These are phyloP conservation scores for Anastatus disparis DNA, from an alignment of 1,140 invertebrate genomes.

Conservation along the genomic window DNA sequence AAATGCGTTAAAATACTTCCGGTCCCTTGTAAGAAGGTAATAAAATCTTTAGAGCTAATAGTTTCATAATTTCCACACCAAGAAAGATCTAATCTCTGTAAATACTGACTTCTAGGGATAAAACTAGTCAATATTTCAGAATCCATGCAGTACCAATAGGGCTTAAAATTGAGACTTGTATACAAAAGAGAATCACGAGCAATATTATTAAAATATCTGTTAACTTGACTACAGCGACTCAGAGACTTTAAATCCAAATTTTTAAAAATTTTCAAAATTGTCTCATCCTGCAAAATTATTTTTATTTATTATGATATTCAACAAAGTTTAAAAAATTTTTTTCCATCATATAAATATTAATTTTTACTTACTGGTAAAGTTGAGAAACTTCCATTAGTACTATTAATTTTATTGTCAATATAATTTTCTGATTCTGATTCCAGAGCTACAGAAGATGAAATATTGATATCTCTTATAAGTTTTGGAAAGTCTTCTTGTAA, in stretches of 20 bases:
- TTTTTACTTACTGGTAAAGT: constrained; percentile 62
- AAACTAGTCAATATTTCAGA: constrained; percentile 68
- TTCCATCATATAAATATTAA: constrained; percentile 3
- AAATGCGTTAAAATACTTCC: constrained; percentile 77
- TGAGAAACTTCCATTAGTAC: constrained; percentile 59
- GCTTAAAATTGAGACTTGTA: constrained; percentile 81
- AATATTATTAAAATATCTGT: constrained; percentile 78
- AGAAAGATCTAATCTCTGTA: constrained; percentile 84
- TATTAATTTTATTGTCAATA: constrained; percentile 34
- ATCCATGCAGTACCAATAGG: constrained; percentile 75
- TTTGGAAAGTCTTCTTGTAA: constrained; percentile 64
- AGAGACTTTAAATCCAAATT: constrained; percentile 84
- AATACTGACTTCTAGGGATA: constrained; percentile 71
- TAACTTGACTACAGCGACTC: constrained; percentile 79
- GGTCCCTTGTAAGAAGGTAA: constrained; percentile 73
- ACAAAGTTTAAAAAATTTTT: no score
- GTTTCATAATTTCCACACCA: constrained; percentile 86
- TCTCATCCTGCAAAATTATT: constrained; percentile 72
- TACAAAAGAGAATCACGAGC: constrained; percentile 82
- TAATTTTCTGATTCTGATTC: constrained; percentile 35
- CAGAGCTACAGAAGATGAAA: constrained; percentile 47
- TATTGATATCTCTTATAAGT: constrained; percentile 58
- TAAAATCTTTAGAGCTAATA: constrained; percentile 70
- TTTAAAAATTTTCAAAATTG: constrained; percentile 77
- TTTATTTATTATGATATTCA: constrained; percentile 3